phyloP scores from a whole-genome alignment of 2,113 vertebrate genomes.

The Corythornis vintsioides region DNA sequence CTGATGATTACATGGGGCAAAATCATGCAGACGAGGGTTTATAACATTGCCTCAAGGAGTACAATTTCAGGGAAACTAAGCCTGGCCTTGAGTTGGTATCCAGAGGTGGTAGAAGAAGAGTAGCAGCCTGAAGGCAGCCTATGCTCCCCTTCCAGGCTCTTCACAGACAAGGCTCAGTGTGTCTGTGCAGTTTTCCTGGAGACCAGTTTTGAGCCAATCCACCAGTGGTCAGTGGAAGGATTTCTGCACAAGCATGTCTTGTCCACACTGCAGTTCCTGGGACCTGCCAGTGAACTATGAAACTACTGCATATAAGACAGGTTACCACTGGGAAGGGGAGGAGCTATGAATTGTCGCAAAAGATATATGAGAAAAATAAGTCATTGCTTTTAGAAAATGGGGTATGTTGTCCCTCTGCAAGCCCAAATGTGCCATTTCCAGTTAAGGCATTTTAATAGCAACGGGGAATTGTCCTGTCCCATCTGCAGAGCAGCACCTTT shows the following conservation, averaged over 20 bases:
- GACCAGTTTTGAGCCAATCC: fast-evolving
- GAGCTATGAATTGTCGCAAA: background rate
- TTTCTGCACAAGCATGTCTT: background rate
- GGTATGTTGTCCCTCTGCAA: slow-evolving; percentile 13
- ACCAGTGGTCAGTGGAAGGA: background rate
- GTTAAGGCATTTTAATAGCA: slow-evolving; percentile 58
- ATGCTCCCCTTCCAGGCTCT: background rate
- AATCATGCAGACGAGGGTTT: background rate
- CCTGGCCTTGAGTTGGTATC: background rate
- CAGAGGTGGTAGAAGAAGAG: background rate
- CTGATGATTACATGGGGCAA: background rate
- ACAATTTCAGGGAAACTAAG: background rate
- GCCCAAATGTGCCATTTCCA: background rate
- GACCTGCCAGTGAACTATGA: background rate
- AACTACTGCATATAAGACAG: background rate
- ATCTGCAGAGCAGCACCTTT: slow-evolving; percentile 46
- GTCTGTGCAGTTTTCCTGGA: background rate
- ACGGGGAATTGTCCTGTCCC: slow-evolving; percentile 40
- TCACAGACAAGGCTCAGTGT: background rate
- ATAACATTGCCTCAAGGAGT: background rate
- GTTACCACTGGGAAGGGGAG: background rate
- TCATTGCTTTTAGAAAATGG: slow-evolving; percentile 1
- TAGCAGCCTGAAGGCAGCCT: background rate
- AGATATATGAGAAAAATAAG: background rate
- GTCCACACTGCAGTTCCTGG: background rate